Evolutionary conservation across 2,797 vertebrate species (phyloP).

Genomic region (Stomatorhinus walkeri): DNA sequence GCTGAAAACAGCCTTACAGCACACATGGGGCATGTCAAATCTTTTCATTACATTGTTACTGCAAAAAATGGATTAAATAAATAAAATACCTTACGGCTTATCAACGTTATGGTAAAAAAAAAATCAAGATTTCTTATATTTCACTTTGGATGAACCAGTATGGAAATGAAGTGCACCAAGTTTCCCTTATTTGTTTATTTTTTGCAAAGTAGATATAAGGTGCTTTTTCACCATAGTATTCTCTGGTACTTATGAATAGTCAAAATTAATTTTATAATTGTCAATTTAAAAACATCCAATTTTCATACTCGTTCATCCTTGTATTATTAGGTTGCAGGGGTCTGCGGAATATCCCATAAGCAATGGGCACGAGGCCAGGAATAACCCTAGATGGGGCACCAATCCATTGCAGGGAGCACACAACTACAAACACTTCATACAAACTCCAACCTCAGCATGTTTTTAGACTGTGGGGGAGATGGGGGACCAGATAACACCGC

Average conservation of each 20-base stretch:
- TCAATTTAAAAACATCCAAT: background rate
- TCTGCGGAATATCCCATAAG: background rate
- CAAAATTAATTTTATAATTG: background rate
- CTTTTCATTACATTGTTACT: background rate
- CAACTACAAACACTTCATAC: background rate
- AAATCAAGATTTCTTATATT: background rate
- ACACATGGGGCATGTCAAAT: background rate
- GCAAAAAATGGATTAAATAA: background rate
- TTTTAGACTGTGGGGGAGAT: background rate
- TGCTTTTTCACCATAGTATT: background rate
- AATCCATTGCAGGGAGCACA: background rate
- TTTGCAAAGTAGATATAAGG: background rate
- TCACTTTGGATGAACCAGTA: slow-evolving; percentile 1
- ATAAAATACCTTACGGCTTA: background rate
- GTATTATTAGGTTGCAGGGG: background rate
- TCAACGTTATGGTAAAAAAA: background rate
- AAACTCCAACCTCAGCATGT: background rate
- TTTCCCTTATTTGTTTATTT: background rate
- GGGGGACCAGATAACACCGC: background rate
- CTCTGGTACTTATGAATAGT: background rate
- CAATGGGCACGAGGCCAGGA: background rate
- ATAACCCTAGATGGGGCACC: background rate
- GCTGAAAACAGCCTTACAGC: background rate
- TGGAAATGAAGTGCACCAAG: background rate
- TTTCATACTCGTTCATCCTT: background rate